A percentile compares a stretch with the other conserved stretches of the same genome.
Conservation (phyloP, 2,797 vertebrate genomes). For the Rhinatrema bivittatum region DNA sequence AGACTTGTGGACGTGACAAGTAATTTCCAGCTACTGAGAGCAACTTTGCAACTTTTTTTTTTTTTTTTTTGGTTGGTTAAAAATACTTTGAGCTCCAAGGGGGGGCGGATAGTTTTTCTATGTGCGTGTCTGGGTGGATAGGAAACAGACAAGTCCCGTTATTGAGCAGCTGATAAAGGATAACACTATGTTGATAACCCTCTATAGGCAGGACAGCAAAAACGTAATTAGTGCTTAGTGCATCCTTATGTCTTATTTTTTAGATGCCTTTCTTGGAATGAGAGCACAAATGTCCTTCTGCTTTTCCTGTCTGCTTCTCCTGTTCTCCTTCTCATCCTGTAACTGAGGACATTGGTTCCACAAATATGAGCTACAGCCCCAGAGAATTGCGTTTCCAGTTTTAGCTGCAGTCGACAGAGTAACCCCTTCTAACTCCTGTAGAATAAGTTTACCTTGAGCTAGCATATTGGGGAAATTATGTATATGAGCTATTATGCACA, state of each 20-base stretch:
- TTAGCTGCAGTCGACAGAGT: too few relatives aligned
- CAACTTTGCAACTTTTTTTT: slow-evolving; percentile 60
- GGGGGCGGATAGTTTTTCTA: slow-evolving; percentile 22
- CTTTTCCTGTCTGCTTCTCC: too few relatives aligned
- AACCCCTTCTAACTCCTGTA: too few relatives aligned
- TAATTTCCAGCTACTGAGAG: slow-evolving; percentile 63
- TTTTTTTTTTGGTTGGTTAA: slow-evolving; percentile 34
- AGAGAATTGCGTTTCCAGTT: too few relatives aligned
- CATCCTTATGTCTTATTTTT: slow-evolving; percentile 47
- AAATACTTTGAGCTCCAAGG: slow-evolving; percentile 54
- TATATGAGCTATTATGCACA: too few relatives aligned
- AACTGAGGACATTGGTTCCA: too few relatives aligned
- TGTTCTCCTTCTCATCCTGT: too few relatives aligned
- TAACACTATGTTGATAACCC: slow-evolving; percentile 67
- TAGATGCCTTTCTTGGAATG: slow-evolving; percentile 6
- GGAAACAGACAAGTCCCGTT: slow-evolving; percentile 42
- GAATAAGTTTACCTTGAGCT: too few relatives aligned
- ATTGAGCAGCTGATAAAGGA: slow-evolving; percentile 65
- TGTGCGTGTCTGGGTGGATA: slow-evolving; percentile 1
- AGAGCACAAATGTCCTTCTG: background rate
- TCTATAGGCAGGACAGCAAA: slow-evolving; percentile 43
- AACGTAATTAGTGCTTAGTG: slow-evolving; percentile 71
- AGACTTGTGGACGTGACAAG: slow-evolving; percentile 46
- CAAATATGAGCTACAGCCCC: too few relatives aligned
- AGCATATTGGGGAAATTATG: too few relatives aligned